phyloP scores from a whole-genome alignment of 2,888 invertebrate species.

The Phymatocera aterrima region DNA sequence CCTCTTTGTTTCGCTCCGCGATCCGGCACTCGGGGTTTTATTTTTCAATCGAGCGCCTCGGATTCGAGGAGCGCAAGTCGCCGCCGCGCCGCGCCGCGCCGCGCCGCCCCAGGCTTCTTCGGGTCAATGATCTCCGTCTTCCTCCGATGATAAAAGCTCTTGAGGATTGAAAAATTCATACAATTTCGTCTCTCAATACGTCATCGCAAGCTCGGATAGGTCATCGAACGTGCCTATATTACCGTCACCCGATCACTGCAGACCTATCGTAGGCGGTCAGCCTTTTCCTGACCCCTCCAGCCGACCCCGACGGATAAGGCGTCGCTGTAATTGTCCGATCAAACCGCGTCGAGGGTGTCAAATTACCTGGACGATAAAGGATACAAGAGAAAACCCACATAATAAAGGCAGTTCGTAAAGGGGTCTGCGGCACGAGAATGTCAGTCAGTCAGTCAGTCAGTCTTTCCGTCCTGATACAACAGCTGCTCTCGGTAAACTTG shows the following conservation, averaged over 20 bases:
- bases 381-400: neutral
- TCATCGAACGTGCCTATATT: too few relatives aligned
- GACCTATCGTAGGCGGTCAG: too few relatives aligned
- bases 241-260: too few relatives aligned
- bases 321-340: neutral
- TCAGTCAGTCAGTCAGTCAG: too few relatives aligned
- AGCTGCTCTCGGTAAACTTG: conserved; percentile 35
- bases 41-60: neutral
- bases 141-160: neutral
- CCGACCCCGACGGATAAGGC: neutral
- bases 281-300: too few relatives aligned
- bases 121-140: neutral
- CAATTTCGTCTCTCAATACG: too few relatives aligned
- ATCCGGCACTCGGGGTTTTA: neutral
- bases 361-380: conserved; percentile 18
- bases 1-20: conserved; percentile 6
- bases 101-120: neutral
- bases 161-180: too few relatives aligned
- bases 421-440: conserved; percentile 22
- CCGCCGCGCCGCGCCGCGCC: too few relatives aligned
- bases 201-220: too few relatives aligned
- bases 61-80: neutral
- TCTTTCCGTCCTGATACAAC: conserved; percentile 17
- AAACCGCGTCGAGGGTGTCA: neutral
- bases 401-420: neutral